Base-by-base conservation (phyloP, 2,888 invertebrate species). In the Xanthia icteritia region DNA sequence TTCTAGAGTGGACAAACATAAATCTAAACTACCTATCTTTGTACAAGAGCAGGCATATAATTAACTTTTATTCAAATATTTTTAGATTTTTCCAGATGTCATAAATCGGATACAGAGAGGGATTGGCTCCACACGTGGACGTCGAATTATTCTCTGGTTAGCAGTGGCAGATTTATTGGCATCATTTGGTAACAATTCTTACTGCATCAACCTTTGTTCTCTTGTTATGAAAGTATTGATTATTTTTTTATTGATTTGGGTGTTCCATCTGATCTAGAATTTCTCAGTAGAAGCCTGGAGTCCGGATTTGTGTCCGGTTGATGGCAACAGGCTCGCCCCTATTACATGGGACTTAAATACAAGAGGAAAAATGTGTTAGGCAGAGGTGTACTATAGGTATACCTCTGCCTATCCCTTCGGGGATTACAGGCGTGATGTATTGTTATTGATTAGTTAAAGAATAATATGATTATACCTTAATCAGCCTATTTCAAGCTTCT, bases 81-180 rank as follows among this genome's bases (percentile, higher is more conserved):
- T 94, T 92, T 89, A 98, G 98, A 97, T 98, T 86, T 95, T 98
- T 86, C 98, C 98, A 39, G 95, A 97, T 86, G 95, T 97, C 81
- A 94, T 95, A 60, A 95, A 94, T 71, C 56, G 75, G 65, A 94
- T 95, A 79, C 93, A 96, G 77, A 97, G 97, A 83, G 95, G 97
- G 82, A 97, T 97, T 48, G 97, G 97, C 60, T 96, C 97, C n/a
- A 96, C 97, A 27, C 96, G 98, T 87, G 98, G 98, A 48, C 96
- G 98, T 82, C 97, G 97, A 87, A 98, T 98, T 81, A 98, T 98
- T 79, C 96, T 98, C 73, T 98, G 98, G 98, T 95, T 98, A 75
- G 98, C 98, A 11, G 94, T 98, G 66, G 98, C 98, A 60, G 98
- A 98, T 95, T 96, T 98, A 54, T 93, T 98, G 82, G 98, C 98